Percentiles rank a stretch among this genome's conserved stretches.
phyloP scores from a whole-genome alignment of 2,797 vertebrate genomes.

The Delichon dasypus region DNA sequence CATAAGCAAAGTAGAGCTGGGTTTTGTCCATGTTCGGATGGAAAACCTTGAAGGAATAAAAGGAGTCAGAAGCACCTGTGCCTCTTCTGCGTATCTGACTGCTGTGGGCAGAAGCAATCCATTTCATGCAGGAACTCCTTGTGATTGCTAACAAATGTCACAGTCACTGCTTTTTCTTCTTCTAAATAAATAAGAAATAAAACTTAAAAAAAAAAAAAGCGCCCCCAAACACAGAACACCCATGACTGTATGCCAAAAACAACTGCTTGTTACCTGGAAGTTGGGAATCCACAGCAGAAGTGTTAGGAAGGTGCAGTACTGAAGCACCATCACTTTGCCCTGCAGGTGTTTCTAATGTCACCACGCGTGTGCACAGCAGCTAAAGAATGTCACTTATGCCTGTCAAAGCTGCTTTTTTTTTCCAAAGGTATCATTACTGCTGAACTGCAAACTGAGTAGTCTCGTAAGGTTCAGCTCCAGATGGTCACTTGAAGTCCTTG shows the following conservation, averaged over 20 bases:
- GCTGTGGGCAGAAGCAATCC: background rate
- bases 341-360: background rate
- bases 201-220: no score
- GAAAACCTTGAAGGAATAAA: constrained; percentile 20
- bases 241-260: background rate
- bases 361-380: background rate
- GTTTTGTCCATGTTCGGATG: background rate
- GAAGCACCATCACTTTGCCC: background rate
- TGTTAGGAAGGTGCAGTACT: background rate
- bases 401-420: constrained; percentile 22
- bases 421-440: background rate
- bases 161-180: background rate
- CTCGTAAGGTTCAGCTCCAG: background rate
- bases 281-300: background rate
- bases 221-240: background rate
- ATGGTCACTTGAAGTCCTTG: background rate
- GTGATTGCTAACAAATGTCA: constrained; percentile 16
- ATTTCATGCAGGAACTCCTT: background rate
- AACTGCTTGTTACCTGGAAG: background rate
- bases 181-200: background rate
- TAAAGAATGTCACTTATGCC: background rate
- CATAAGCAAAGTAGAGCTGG: constrained; percentile 22
- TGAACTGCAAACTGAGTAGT: background rate
- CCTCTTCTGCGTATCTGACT: background rate
- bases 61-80: constrained; percentile 8